These are phyloP conservation scores for Thereuonema tuberculata DNA, from an alignment of 1,140 invertebrate species.

Conservation along the genomic window DNA sequence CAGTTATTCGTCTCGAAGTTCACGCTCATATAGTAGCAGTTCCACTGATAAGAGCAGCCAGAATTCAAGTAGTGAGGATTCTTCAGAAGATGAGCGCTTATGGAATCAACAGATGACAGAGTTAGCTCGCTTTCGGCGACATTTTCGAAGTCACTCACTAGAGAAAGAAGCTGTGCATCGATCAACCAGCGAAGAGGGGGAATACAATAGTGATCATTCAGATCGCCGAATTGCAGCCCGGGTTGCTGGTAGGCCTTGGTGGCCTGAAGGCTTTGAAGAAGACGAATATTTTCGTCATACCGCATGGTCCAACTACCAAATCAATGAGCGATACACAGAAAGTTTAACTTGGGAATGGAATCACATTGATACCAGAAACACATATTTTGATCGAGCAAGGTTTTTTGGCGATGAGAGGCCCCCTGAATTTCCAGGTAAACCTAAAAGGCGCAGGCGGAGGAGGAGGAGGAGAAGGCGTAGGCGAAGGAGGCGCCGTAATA, in stretches of 20 bases:
- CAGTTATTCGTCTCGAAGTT: not conserved
- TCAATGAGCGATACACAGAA: too few relatives aligned
- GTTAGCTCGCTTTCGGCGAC: not conserved
- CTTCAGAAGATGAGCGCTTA: not conserved
- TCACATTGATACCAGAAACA: too few relatives aligned
- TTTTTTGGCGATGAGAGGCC: not conserved
- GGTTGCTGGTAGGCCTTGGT: not conserved
- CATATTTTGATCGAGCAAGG: not conserved
- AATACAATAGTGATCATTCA: not conserved
- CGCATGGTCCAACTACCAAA: too few relatives aligned
- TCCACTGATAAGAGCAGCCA: not conserved
- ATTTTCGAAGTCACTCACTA: conserved; percentile 2
- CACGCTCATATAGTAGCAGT: not conserved
- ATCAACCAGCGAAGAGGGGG: not conserved
- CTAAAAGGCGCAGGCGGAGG: not conserved
- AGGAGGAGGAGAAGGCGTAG: not conserved
- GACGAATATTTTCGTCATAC: not conserved
- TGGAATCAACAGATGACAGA: not conserved
- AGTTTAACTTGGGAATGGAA: too few relatives aligned
- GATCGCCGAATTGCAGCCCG: not conserved
- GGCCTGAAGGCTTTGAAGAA: not conserved
- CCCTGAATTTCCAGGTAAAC: not conserved
- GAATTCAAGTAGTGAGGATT: not conserved
- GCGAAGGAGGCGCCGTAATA: not conserved
- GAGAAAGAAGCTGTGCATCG: not conserved